Conservation (phyloP, 1,140 invertebrate species). For the Lutraria rhynchaena region DNA sequence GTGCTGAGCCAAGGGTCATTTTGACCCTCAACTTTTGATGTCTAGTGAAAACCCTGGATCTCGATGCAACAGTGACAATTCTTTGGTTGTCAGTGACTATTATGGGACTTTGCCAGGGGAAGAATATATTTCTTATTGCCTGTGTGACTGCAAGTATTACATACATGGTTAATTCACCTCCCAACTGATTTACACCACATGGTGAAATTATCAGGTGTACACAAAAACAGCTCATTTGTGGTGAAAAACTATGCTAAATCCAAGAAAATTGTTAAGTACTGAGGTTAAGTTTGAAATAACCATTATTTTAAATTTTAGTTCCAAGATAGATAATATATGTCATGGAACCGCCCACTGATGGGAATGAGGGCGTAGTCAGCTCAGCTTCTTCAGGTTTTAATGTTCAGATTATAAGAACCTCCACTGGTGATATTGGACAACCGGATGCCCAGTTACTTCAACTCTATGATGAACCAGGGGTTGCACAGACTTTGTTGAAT, state of each 20-base stretch:
- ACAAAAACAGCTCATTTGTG: not conserved
- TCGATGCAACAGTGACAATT: too few species aligned
- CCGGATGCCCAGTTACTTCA: not conserved
- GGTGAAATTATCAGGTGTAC: not conserved
- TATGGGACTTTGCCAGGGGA: too few species aligned
- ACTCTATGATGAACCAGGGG: slow-evolving; percentile 32
- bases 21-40: too few species aligned
- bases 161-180: not conserved
- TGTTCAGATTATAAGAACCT: slow-evolving; percentile 12
- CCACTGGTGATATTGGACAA: not conserved
- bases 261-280: not conserved
- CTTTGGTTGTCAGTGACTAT: too few species aligned
- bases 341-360: not conserved
- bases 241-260: not conserved
- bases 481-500: slow-evolving; percentile 30
- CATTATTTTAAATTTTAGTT: not conserved
- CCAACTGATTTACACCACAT: not conserved
- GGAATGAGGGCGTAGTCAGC: not conserved
- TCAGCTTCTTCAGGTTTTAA: not conserved
- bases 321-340: not conserved
- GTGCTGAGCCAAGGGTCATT: too few species aligned
- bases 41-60: too few species aligned
- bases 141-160: too few species aligned
- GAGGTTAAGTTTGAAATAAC: not conserved
- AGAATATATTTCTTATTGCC: too few species aligned